Conservation (phyloP, 2,113 vertebrate species). For the Chloebia gouldiae region DNA sequence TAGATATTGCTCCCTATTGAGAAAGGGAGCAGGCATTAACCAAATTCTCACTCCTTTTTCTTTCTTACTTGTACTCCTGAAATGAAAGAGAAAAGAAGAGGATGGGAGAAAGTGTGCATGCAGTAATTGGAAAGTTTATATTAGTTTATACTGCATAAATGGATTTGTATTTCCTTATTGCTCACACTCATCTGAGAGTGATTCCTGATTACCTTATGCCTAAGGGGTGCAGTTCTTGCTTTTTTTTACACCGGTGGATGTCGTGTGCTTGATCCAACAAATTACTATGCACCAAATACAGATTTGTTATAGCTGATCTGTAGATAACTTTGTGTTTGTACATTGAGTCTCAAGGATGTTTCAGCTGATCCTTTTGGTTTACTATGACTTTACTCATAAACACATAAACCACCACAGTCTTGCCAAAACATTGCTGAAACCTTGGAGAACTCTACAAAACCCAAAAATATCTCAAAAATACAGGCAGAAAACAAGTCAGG, state of each 20-base stretch:
- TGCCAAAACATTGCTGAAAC: neutral
- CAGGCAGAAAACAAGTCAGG: neutral
- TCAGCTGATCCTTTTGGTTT: neutral
- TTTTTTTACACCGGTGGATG: neutral
- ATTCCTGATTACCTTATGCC: neutral
- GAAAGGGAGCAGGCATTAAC: neutral
- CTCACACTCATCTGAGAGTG: neutral
- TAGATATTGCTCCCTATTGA: neutral
- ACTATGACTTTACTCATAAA: neutral
- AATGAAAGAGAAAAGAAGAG: neutral
- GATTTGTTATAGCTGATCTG: neutral
- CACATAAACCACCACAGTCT: neutral
- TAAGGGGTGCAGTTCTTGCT: neutral
- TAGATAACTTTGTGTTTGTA: neutral
- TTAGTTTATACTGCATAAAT: neutral
- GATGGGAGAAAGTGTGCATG: neutral
- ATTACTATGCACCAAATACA: neutral
- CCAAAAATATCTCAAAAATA: neutral
- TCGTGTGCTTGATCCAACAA: neutral
- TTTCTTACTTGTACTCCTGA: neutral
- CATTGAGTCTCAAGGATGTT: accelerated
- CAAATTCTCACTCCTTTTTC: neutral
- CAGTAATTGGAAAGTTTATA: neutral
- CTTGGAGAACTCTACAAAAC: neutral
- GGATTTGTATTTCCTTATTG: neutral